phyloP scores from a whole-genome alignment of 2,113 vertebrate genomes.

The rabbit (Oryctolagus cuniculus) region mOryCun1.1 NC_091440.1:15292501-15293000 shows the following conservation, averaged over 20 bases:
- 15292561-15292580: not conserved
- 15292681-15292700: not conserved
- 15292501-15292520: not conserved
- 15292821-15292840: not conserved
- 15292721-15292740: not conserved
- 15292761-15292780: not conserved
- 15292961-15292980: accelerated
- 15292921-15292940: not conserved
- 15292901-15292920: accelerated
- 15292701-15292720: not conserved
- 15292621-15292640: not conserved
- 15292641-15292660: not conserved
- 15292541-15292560: not conserved
- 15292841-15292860: not conserved
- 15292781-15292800: not conserved
- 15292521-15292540: not conserved
- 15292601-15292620: not conserved
- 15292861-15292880: not conserved
- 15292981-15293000: not conserved
- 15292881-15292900: not conserved
- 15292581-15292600: not conserved
- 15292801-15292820: not conserved
- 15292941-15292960: not conserved
- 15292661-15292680: not conserved
- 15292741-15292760: not conserved